Evolutionary conservation across 2,888 invertebrate species (phyloP).

Genomic region (Platycnemis pennipes): DNA sequence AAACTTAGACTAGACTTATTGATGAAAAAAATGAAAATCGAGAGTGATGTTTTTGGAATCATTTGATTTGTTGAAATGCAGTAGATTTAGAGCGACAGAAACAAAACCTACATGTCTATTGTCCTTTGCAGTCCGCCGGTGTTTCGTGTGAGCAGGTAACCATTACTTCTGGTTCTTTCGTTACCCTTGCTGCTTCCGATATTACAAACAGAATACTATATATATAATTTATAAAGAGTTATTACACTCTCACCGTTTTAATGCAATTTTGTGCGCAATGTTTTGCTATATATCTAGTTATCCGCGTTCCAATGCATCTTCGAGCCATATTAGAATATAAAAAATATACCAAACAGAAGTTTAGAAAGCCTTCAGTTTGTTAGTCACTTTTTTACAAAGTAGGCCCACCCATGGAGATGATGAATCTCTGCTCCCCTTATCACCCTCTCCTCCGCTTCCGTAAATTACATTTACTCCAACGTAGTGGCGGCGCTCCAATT

Average conservation of each 20-base stretch:
- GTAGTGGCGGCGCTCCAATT: constrained; percentile 61
- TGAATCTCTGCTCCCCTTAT: constrained; percentile 41
- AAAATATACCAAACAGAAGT: constrained; percentile 68
- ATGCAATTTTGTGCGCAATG: constrained; percentile 70
- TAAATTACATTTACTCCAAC: constrained; percentile 51
- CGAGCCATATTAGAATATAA: constrained; percentile 67
- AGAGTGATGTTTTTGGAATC: constrained; percentile 60
- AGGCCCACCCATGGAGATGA: constrained; percentile 61
- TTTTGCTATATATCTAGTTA: constrained; percentile 69
- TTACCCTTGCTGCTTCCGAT: constrained; percentile 65
- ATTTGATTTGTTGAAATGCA: constrained; percentile 57
- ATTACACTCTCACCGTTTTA: constrained; percentile 62
- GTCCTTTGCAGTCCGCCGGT: constrained; percentile 69
- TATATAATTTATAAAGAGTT: constrained; percentile 65
- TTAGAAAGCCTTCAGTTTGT: constrained; percentile 66
- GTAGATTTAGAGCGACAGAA: constrained; percentile 67
- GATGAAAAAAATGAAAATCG: constrained; percentile 46
- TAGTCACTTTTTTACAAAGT: constrained; percentile 59
- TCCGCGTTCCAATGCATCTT: constrained; percentile 65
- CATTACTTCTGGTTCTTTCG: constrained; percentile 67
- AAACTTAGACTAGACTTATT: constrained; percentile 51
- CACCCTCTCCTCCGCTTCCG: constrained; percentile 52
- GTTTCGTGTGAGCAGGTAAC: constrained; percentile 69
- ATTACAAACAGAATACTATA: constrained; percentile 61
- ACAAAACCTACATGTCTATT: constrained; percentile 69